These are phyloP conservation scores for Tolypeutes matacus DNA, from an alignment of 2,797 vertebrate species.

Conservation along the genomic window DNA sequence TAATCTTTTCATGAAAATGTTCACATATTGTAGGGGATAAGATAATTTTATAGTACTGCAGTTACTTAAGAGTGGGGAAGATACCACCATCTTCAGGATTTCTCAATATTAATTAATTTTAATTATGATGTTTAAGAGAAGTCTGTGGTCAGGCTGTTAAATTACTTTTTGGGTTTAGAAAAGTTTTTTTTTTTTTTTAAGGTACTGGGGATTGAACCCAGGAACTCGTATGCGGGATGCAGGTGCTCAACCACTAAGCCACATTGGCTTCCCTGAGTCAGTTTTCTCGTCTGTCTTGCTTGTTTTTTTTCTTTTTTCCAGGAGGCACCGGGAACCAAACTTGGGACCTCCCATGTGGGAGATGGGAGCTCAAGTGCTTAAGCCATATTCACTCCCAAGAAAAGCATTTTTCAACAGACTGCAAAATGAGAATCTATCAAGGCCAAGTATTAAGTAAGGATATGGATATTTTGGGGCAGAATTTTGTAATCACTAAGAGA, in stretches of 20 bases:
- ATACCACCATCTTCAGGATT: not conserved
- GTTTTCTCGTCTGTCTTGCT: too few relatives aligned
- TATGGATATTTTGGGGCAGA: not conserved
- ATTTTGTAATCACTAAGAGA: constrained; percentile 40
- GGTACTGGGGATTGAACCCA: too few relatives aligned
- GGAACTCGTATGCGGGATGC: too few relatives aligned
- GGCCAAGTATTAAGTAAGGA: constrained; percentile 35
- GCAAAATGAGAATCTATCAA: not conserved
- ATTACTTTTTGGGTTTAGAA: constrained; percentile 2
- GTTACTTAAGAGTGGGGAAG: not conserved
- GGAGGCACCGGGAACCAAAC: too few relatives aligned
- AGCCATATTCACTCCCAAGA: not conserved
- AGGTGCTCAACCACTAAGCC: too few relatives aligned
- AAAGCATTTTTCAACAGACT: constrained; percentile 22
- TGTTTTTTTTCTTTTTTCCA: too few relatives aligned
- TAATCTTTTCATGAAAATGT: not conserved
- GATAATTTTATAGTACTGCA: not conserved
- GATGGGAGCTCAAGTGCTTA: too few relatives aligned
- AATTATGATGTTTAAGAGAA: not conserved
- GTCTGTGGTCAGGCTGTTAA: not conserved
- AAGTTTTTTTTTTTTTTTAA: constrained; percentile 27
- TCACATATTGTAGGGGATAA: not conserved
- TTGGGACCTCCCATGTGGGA: too few relatives aligned
- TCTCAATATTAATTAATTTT: not conserved
- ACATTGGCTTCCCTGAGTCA: too few relatives aligned